Conservation (phyloP, 2,888 invertebrate species). For the Proisotoma minuta region DNA sequence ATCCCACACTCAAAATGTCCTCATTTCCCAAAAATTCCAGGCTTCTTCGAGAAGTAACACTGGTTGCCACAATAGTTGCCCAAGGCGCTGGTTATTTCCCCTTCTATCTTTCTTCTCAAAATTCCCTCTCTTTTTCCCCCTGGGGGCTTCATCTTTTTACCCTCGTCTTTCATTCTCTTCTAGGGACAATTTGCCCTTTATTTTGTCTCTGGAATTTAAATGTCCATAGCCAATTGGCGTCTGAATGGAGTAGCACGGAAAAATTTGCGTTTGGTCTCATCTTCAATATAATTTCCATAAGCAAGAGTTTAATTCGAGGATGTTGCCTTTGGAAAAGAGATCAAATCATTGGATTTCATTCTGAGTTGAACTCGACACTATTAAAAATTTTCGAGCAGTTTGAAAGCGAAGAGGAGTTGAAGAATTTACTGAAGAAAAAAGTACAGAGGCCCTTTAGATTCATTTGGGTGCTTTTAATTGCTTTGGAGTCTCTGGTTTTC, state of each 20-base stretch:
- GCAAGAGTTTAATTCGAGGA: neutral
- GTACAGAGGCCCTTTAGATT: neutral
- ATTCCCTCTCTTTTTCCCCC: neutral
- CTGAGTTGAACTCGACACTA: neutral
- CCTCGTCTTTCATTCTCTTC: neutral
- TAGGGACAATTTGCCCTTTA: neutral
- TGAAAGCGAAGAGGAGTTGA: neutral
- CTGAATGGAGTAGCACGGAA: neutral
- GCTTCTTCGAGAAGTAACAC: neutral
- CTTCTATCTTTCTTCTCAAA: neutral
- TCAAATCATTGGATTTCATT: neutral
- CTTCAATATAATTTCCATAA: slow-evolving; percentile 1
- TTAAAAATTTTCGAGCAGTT: neutral
- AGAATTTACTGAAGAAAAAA: neutral
- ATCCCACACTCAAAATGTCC: too few species aligned
- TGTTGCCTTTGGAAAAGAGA: neutral
- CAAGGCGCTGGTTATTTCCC: neutral
- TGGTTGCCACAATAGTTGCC: neutral
- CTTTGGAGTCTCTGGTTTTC: neutral
- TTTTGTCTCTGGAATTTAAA: neutral
- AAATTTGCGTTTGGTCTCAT: slow-evolving; percentile 2
- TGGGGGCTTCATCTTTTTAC: neutral
- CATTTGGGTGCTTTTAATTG: neutral
- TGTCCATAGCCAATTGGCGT: neutral
- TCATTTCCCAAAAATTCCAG: too few species aligned